A percentile compares a stretch with the other conserved stretches of the same genome.
These are phyloP conservation scores for Leiothrix lutea DNA, from an alignment of 2,113 vertebrate species.

Conservation along the genomic window DNA sequence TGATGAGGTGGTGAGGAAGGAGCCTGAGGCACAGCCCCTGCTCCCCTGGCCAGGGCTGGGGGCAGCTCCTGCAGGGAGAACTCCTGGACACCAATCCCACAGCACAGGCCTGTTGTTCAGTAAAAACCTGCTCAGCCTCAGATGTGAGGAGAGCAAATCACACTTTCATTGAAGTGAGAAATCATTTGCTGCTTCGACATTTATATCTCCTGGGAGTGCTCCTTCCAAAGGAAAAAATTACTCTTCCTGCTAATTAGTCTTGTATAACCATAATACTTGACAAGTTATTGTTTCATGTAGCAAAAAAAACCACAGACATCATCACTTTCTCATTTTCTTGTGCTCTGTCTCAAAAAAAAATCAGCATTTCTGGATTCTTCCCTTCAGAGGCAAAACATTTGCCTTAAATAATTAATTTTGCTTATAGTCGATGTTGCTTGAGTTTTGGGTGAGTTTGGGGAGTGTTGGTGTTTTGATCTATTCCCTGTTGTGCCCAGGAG, in stretches of 20 bases:
- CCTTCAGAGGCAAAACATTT: not conserved
- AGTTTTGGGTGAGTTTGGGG: not conserved
- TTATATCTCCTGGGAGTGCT: not conserved
- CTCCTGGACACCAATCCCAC: not conserved
- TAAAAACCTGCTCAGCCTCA: not conserved
- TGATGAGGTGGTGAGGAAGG: constrained; percentile 74
- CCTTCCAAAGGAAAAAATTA: not conserved
- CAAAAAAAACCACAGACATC: not conserved
- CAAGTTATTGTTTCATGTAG: not conserved
- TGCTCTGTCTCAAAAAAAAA: not conserved
- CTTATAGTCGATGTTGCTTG: not conserved
- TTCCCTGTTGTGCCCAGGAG: not conserved
- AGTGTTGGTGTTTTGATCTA: not conserved
- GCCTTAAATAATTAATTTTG: not conserved
- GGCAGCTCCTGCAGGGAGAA: not conserved
- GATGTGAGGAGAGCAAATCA: not conserved
- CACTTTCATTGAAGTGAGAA: not conserved
- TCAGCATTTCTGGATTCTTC: not conserved
- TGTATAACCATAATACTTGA: not conserved
- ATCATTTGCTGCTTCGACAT: not conserved
- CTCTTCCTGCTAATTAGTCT: not conserved
- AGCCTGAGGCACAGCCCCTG: constrained; percentile 24
- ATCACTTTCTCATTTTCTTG: not conserved
- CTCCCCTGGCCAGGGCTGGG: not conserved
- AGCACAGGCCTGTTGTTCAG: not conserved